Evolutionary conservation across 2,888 invertebrate species (phyloP).

Genomic region (Allophyes oxyacanthae): DNA sequence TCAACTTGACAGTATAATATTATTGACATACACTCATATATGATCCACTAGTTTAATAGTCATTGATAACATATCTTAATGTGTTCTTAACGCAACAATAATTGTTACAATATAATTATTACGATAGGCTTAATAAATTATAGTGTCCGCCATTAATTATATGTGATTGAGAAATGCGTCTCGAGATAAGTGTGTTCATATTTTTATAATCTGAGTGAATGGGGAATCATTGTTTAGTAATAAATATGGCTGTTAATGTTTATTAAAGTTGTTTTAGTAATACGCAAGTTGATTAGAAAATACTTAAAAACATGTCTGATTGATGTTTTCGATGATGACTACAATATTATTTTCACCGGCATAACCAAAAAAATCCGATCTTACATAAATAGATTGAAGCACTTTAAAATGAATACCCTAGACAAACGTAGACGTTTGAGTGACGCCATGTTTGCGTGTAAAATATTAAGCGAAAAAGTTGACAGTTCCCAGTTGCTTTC

Average conservation of each 20-base stretch:
- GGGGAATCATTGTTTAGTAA: constrained; percentile 12
- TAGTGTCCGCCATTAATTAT: constrained; percentile 76
- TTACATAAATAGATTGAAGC: no score
- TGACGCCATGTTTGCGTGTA: no score
- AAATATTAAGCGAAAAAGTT: no score
- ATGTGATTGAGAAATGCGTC: constrained; percentile 82
- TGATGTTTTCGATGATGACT: constrained; percentile 1
- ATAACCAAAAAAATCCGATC: no score
- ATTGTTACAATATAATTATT: constrained; percentile 87
- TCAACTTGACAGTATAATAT: constrained; percentile 1
- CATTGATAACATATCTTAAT: constrained; percentile 76
- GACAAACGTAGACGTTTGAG: no score
- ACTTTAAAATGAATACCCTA: no score
- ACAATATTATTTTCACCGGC: no score
- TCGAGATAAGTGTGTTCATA: constrained; percentile 61
- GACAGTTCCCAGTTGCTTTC: no score
- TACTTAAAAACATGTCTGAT: constrained; percentile 8
- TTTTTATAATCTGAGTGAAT: constrained; percentile 38
- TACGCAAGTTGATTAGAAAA: constrained; percentile 3
- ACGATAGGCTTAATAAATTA: constrained; percentile 80
- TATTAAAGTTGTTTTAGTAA: constrained; percentile 1
- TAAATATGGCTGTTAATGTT: constrained; percentile 9
- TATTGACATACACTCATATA: constrained; percentile 8
- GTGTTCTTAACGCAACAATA: constrained; percentile 81
- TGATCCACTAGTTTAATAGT: constrained; percentile 28